phyloP scores from a whole-genome alignment of 1,140 invertebrate species.

The Lasioglossum albipes region DNA sequence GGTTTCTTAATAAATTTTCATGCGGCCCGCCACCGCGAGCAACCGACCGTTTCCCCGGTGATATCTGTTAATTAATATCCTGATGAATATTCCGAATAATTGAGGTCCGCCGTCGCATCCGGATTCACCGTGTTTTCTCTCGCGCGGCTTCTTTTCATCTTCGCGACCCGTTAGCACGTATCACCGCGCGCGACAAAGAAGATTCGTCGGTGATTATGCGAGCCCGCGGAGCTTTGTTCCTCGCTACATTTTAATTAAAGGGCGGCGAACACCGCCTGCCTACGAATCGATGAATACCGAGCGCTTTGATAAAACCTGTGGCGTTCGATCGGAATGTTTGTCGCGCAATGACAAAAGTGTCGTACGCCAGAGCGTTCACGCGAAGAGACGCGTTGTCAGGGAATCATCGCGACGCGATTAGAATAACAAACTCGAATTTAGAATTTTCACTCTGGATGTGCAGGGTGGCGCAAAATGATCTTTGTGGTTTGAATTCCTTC shows the following conservation, averaged over 20 bases:
- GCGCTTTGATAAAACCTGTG: neutral
- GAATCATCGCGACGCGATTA: no score
- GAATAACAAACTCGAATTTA: no score
- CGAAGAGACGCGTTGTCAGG: no score
- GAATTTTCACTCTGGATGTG: no score
- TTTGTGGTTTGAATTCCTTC: no score
- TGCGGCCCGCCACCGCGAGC: neutral
- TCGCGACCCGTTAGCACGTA: neutral
- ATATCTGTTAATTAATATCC: constrained; percentile 36
- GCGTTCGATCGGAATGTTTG: neutral
- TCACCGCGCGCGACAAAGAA: neutral
- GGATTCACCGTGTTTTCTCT: neutral
- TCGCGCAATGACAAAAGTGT: no score
- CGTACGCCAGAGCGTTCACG: no score
- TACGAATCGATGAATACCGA: neutral
- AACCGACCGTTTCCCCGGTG: neutral
- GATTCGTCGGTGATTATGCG: constrained; percentile 5
- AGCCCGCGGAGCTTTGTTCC: neutral
- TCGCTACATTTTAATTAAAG: neutral
- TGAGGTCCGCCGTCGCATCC: neutral
- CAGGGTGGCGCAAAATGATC: no score
- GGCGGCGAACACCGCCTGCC: neutral
- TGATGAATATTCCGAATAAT: constrained; percentile 41
- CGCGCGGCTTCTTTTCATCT: neutral
- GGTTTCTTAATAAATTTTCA: constrained; percentile 35